phyloP scores from a whole-genome alignment of 2,797 vertebrate species.

The Pantherophis alleghaniensis region DNA sequence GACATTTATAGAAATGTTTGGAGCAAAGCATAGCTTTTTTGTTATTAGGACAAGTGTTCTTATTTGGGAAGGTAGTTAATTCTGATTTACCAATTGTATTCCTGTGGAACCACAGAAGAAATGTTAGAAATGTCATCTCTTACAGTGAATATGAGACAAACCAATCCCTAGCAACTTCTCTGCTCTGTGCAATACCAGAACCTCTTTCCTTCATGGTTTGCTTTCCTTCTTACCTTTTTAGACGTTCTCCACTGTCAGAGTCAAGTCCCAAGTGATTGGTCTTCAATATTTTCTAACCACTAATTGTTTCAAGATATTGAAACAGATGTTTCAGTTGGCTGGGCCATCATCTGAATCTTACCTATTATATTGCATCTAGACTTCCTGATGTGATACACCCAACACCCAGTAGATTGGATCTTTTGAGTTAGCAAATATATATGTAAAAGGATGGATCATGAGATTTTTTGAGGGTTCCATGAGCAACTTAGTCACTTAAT shows the following conservation, averaged over 20 bases:
- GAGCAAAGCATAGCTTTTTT: slow-evolving; percentile 6
- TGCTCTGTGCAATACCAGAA: background rate
- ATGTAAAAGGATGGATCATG: background rate
- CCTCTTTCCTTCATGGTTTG: slow-evolving; percentile 8
- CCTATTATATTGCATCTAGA: background rate
- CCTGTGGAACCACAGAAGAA: background rate
- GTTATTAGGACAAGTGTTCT: background rate
- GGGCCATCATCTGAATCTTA: background rate
- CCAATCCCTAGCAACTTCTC: slow-evolving; percentile 26
- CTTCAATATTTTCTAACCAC: slow-evolving; percentile 3
- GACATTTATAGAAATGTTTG: background rate
- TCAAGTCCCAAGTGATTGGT: slow-evolving; percentile 13
- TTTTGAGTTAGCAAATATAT: background rate
- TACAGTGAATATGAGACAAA: slow-evolving; percentile 12
- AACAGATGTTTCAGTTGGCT: slow-evolving; percentile 8
- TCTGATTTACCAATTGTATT: background rate
- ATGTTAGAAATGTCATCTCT: slow-evolving; percentile 26
- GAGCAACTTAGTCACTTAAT: background rate
- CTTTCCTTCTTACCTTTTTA: slow-evolving; percentile 36
- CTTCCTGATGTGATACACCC: background rate
- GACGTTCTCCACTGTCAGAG: background rate
- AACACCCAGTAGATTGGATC: background rate
- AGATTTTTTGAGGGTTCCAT: background rate
- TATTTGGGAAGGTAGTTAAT: slow-evolving; percentile 18
- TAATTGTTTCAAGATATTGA: background rate